phyloP scores from a whole-genome alignment of 1,140 invertebrate genomes.

The Bombus affinis region DNA sequence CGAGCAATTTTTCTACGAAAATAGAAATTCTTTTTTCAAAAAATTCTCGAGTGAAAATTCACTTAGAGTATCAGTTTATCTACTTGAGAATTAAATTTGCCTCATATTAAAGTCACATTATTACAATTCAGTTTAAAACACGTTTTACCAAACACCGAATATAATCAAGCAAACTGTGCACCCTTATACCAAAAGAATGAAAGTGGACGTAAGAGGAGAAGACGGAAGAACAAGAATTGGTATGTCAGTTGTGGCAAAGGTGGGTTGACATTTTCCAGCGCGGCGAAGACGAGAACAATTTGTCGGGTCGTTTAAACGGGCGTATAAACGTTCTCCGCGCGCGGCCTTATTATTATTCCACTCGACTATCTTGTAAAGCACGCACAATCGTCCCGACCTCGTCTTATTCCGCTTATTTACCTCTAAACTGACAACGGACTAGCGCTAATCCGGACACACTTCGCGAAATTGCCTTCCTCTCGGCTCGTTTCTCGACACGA shows the following conservation, averaged over 20 bases:
- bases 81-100: too few species aligned
- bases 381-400: conserved; percentile 53
- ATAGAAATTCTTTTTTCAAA: neutral
- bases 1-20: neutral
- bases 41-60: neutral
- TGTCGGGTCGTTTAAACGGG: conserved; percentile 26
- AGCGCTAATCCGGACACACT: conserved; percentile 63
- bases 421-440: conserved; percentile 62
- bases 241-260: neutral
- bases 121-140: neutral
- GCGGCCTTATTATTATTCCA: conserved; percentile 55
- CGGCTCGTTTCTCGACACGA: conserved; percentile 25
- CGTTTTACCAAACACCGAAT: neutral
- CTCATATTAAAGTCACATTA: neutral
- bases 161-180: neutral
- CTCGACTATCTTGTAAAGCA: conserved; percentile 59
- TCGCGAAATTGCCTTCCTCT: conserved; percentile 54
- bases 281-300: conserved; percentile 18
- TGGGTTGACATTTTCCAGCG: neutral
- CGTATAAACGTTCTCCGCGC: conserved; percentile 16
- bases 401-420: conserved; percentile 66
- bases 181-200: neutral
- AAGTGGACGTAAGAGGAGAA: neutral
- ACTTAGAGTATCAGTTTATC: neutral
- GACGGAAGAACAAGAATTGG: neutral